Percentiles rank a stretch among this genome's conserved stretches.
phyloP scores from a whole-genome alignment of 2,888 invertebrate species.

The Sesamia inferens region DNA sequence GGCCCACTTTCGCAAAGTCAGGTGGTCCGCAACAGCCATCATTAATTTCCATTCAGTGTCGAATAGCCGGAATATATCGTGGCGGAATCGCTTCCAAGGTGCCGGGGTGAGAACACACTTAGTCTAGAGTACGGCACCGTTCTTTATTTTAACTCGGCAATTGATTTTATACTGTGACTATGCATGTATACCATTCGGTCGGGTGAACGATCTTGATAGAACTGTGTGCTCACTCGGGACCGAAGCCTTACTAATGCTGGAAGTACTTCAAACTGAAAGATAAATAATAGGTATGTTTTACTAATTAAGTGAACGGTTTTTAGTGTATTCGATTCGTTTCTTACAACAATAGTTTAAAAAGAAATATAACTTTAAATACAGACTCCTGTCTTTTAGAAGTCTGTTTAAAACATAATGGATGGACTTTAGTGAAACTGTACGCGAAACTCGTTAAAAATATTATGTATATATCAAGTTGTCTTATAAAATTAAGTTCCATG shows the following conservation, averaged over 20 bases:
- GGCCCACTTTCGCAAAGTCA: conserved; percentile 81
- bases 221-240: conserved; percentile 7
- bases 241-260: conserved; percentile 5
- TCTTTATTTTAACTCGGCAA: conserved; percentile 69
- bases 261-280: conserved; percentile 3
- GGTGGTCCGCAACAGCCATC: conserved; percentile 82
- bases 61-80: conserved; percentile 74
- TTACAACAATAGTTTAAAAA: background rate
- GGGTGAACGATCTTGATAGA: conserved; percentile 2
- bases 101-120: conserved; percentile 61
- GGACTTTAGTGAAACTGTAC: background rate
- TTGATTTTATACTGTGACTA: conserved; percentile 60
- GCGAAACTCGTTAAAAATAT: background rate
- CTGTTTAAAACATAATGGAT: too few species aligned
- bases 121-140: conserved; percentile 59
- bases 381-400: too few species aligned
- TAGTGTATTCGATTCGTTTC: too few species aligned
- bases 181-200: conserved; percentile 21
- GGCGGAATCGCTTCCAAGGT: conserved; percentile 61
- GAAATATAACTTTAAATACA: background rate
- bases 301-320: background rate
- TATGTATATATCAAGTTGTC: conserved; percentile 22
- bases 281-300: background rate
- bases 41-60: conserved; percentile 87
- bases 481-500: conserved; percentile 8